Evolutionary conservation across 2,113 vertebrate species (phyloP), one percentile per base, ranked within the genome.

Genomic region (Salvelinus alpinus): DNA sequence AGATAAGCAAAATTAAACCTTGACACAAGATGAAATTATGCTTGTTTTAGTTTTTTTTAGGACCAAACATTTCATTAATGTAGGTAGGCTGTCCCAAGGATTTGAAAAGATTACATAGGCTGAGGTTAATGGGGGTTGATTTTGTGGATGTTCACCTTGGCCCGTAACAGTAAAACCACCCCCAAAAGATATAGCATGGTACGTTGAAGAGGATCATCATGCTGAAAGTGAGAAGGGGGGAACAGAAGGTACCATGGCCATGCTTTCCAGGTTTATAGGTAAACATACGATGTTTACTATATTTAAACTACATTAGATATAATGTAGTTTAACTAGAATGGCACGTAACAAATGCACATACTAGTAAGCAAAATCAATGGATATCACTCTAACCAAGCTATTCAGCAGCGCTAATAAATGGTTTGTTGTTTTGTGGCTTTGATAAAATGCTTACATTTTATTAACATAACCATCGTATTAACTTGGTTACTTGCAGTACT

Each of bases 191-290:
- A 73, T 29, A 73, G 59, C 5, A 62, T 9, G 13, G 18, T 62
- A 62, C 62, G 54, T 47, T 29, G 72, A 73, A 64, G 71, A 44
- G 29, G 71, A 44, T 44, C 29, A 73, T 38, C 59, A 64, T 38
- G 31, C 62, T 11, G 60, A 25, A 27, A 34, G n/a, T 7, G 62
- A 73, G 60, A 38, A 62, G 71, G 71, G 71, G 16, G 25, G 71
- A 73, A 64, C 51, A 34, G 25, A 54, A 73, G 66, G 66, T n/a
- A 27, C 64, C 29, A 27, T 66, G 64, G 25, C 22, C 29, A 24
- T 66, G 25, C 64, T 29, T 25, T 66, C 25, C 25, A 18, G 4
- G 64, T 66, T 66, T 18, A n/a, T 22, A 11, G 12, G 25, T 29
- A 14, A 29, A 72, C 29, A 57, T 62, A n/a, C 16, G 5, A 5